Conservation (phyloP, 2,113 vertebrate species). For the Aegotheles bennettii region DNA sequence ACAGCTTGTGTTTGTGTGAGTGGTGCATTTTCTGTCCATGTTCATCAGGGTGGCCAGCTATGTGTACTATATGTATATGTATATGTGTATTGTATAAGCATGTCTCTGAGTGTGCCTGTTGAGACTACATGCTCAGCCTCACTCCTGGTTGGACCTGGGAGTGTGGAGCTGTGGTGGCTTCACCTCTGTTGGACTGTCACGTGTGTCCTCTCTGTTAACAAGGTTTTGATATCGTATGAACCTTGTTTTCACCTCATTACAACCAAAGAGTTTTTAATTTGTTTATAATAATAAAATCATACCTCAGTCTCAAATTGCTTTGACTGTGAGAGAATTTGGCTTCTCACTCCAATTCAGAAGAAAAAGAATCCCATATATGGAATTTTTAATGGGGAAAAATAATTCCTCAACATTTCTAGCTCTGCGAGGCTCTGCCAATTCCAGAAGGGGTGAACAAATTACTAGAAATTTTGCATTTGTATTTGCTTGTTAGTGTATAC, state of each 20-base stretch:
- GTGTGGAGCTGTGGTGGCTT: background rate
- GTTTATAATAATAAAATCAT: background rate
- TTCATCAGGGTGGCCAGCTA: background rate
- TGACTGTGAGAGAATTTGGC: background rate
- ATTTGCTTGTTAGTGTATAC: background rate
- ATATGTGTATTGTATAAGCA: accelerated
- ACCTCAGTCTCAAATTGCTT: background rate
- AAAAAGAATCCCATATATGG: background rate
- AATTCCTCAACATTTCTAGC: background rate
- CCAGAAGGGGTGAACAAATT: background rate
- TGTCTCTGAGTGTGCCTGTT: background rate
- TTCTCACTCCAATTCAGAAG: background rate
- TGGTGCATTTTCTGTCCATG: background rate
- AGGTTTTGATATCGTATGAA: background rate
- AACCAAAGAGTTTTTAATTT: background rate
- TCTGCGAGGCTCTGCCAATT: background rate
- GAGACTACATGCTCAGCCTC: background rate
- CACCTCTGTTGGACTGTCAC: background rate
- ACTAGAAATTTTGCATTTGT: background rate
- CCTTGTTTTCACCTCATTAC: background rate
- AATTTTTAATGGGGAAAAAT: background rate
- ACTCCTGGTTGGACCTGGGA: background rate
- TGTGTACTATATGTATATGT: background rate
- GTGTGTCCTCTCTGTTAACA: background rate
- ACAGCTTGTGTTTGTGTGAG: background rate